Evolutionary conservation across 2,797 vertebrate genomes (phyloP), one percentile per base, ranked within the genome.

Genomic region (Diplodus sargus): DNA sequence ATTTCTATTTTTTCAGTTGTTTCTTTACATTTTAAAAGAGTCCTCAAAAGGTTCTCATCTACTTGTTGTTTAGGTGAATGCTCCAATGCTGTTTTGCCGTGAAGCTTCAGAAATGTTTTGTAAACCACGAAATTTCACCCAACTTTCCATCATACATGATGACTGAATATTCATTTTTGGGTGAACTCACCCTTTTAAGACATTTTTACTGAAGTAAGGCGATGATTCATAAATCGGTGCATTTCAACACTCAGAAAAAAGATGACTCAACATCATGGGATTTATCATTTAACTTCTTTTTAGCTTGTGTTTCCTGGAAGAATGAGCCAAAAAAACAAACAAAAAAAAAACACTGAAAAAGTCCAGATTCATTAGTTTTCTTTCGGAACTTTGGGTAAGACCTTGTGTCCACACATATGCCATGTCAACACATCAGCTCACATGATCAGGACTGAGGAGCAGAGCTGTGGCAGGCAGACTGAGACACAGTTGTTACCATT

Each of bases 401-500:
- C 17, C 18, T 6, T 4, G 18, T 59, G 34, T 68, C 51, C 52
- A 12, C 15, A 34, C 25, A 63, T 18, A 16, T 34, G 23, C 11
- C 15, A 25, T 3, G 58, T n/a, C 5, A 39, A 39, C 30, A 51
- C 0, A 22, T 58, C 57, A 47, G 20, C 39, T 51, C 11, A 39
- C 64, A 13, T 47, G 11, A 56, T 43, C 10, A 9, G 56, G 61
- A 53, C 13, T 54, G 22, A 70, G 13, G 22, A 16, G 23, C 12
- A 25, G 12, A 28, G 23, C 3, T 3, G 45, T 34, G 61, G 17
- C 52, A 78, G 25, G 28, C 45, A 56, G 48, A 53, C 14, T 68
- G 5, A 5, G 13, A 4, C 16, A 45, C 43, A 4, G 25, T 5
- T 4, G 34, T 81, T 94, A 98, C 98, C 95, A 96, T 95, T 92